A percentile compares a stretch with the other conserved stretches of the same genome.
These are phyloP conservation scores for Argyra leucocephala DNA, from an alignment of 2,888 invertebrate genomes.

Conservation along the genomic window DNA sequence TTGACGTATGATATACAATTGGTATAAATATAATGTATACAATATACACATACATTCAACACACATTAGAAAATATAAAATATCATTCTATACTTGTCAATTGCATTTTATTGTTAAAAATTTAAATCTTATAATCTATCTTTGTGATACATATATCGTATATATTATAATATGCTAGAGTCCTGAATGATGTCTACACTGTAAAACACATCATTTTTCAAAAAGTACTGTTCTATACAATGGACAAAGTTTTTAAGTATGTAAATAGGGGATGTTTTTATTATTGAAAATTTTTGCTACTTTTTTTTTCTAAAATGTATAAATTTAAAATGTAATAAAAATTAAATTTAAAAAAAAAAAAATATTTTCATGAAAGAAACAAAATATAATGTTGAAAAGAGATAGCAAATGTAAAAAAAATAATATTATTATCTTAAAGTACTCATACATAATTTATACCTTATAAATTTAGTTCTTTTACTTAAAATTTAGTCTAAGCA, in stretches of 20 bases:
- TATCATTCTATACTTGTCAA: neutral
- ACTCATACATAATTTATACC: too few species aligned
- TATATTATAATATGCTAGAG: neutral
- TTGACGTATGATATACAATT: neutral
- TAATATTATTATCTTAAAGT: too few species aligned
- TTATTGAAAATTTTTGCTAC: too few species aligned
- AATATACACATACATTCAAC: neutral
- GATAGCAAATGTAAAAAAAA: too few species aligned
- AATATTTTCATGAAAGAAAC: too few species aligned
- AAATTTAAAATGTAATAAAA: too few species aligned
- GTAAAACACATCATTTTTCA: neutral
- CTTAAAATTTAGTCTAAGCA: too few species aligned
- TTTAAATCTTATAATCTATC: neutral
- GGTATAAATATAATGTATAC: neutral
- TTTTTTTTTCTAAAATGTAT: too few species aligned
- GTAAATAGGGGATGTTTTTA: neutral
- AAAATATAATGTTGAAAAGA: too few species aligned
- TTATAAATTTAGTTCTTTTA: too few species aligned
- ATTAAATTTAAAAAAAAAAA: too few species aligned
- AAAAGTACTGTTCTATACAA: neutral
- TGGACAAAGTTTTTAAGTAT: neutral
- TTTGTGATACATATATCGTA: neutral
- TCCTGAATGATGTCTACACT: neutral
- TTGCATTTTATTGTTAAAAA: slow-evolving; percentile 2
- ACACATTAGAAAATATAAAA: neutral